Conservation (phyloP, 2,797 vertebrate species). For the Gymnothorax reevesii region DNA sequence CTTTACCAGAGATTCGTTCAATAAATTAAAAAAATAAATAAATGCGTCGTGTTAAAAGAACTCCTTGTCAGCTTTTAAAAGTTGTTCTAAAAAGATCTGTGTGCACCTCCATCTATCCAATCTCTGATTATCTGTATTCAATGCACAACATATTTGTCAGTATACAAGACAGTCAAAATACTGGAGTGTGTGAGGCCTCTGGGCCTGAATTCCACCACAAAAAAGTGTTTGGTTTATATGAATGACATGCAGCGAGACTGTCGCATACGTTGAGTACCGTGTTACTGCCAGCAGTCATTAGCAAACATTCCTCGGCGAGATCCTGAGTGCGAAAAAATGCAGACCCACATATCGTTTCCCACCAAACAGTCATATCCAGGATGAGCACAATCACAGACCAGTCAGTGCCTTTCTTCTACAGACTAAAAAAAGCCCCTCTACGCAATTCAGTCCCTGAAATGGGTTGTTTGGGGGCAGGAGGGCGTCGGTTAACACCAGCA, state of each 20-base stretch:
- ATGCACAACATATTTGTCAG: neutral
- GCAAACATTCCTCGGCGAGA: neutral
- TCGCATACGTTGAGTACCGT: neutral
- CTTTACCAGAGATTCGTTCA: neutral
- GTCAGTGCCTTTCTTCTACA: neutral
- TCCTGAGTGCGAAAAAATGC: neutral
- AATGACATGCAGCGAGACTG: neutral
- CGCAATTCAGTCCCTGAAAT: neutral
- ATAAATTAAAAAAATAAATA: conserved; percentile 42
- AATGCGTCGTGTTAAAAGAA: conserved; percentile 20
- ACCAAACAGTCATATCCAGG: neutral
- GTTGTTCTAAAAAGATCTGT: neutral
- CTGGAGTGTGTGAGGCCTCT: neutral
- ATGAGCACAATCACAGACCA: neutral
- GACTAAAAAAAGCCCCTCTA: neutral
- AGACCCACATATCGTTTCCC: neutral
- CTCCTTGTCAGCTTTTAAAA: neutral
- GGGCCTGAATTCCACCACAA: neutral
- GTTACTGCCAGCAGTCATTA: neutral
- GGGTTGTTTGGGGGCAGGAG: neutral
- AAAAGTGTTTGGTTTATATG: neutral
- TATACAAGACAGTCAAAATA: neutral
- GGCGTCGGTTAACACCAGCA: neutral
- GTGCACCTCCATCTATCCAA: conserved; percentile 13
- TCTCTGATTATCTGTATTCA: neutral